Base-by-base conservation (phyloP, 1,140 invertebrate genomes). In the Asbolus verrucosus region DNA sequence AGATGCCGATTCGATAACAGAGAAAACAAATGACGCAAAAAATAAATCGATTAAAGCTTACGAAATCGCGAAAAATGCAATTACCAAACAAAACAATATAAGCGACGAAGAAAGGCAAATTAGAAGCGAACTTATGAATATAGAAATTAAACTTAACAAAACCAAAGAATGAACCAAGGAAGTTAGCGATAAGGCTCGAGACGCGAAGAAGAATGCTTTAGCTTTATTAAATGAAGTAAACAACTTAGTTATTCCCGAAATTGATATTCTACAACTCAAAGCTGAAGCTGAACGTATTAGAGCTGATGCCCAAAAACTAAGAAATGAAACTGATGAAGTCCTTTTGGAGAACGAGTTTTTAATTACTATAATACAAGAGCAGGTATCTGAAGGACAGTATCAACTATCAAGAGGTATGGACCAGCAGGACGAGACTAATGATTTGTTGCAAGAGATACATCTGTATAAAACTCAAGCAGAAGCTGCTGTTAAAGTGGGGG, bases 11-110 rank as follows among this genome's bases (percentile, higher is more conserved):
- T 88, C 89, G 69, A 93, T 97, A 67, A 87, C 89, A 71, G 84
- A 86, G 19, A 85, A 92, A 43, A 93, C 93, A 1, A 89, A 92
- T 69, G 89, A 91, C 73, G 94, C 95, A 0, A 87, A 90, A 43
- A 94, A 95, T 76, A 92, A 90, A 2, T 96, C 95, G 0, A 83
- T 87, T 6, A 87, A 90, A 75, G 95, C 95, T 0, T 90, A 92
- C 65, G 87, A 91, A 73, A 81, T 95, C 27, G 93, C 92, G 0
- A 92, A 91, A 75, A 91, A 93, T 73, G 89, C 93, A 1, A 75
- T 74, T 6, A 62, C 65, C 13, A 54, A 74, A 15, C 77, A 81
- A 21, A 72, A 73, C 39, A 76, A 80, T 69, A 19, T 78, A 66
- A 89, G 88, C 65, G 87, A 89, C 14, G 88, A 91, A 75, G 83